Evolutionary conservation across 2,888 invertebrate genomes (phyloP), one percentile per base, ranked within the genome.

Genomic region (Teleogryllus oceanicus): DNA sequence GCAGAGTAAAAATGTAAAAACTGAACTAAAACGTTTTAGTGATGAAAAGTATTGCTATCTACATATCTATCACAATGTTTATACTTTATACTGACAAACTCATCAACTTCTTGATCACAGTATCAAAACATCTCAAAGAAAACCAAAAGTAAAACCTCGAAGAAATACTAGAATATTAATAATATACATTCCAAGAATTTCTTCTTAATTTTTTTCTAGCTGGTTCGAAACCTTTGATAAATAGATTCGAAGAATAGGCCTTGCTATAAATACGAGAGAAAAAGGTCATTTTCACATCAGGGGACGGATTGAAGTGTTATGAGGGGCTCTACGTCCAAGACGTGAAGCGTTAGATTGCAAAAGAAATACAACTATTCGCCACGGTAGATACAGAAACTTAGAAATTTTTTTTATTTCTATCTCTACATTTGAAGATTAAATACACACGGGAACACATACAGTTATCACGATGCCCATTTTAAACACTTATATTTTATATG

Each of bases 291-390:
- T 62, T 62, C 13, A 62, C 62, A n/a, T 62, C 13, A 62, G 62
- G 62, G 62, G 62, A 62, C 62, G 62, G 62, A 62, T 62, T 62
- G 13, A n/a, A 62, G 62, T 62, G 62, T 62, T 18, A n/a, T 62
- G 13, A 62, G 16, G 13, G 37, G 8, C 62, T n/a, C 62, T 62
- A 62, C 62, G 62, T 62, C 62, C 13, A 12, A 62, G 62, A 18
- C 62, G n/a, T 12, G n/a, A n/a, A 62, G 62, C 62, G 11, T 37
- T 8, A 37, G 37, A 37, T 37, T 37, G 37, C 37, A 8, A 37
- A 37, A 37, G 37, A 37, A 37, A 37, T 37, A 37, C 37, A 37
- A 37, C 37, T 37, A 37, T 37, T 37, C 37, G 5, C 37, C 24
- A 37, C 37, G 37, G 37, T 37, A 37, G 37, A 8, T 37, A 37